Conservation (phyloP, 2,797 vertebrate species). For the Steatocranus sp. region DNA sequence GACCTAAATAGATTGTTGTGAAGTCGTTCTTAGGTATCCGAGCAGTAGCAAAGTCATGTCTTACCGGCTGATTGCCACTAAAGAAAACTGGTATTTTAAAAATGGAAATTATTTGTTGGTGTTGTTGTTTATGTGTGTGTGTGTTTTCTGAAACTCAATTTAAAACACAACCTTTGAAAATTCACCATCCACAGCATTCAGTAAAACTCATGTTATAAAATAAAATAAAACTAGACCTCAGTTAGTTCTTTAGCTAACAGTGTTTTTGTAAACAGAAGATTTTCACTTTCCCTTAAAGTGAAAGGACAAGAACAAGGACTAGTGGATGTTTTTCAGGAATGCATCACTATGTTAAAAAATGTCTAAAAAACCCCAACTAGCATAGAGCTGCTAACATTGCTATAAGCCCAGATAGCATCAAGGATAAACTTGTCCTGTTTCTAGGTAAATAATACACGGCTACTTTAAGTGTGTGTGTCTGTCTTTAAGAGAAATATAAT, state of each 20-base stretch:
- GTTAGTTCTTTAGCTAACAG: background rate
- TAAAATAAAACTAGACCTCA: background rate
- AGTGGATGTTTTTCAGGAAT: background rate
- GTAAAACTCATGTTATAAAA: background rate
- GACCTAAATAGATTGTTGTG: background rate
- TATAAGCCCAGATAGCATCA: background rate
- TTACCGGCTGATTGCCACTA: background rate
- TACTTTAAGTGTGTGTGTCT: background rate
- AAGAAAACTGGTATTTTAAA: background rate
- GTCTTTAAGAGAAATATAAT: background rate
- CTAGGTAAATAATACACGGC: background rate
- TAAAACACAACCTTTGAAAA: background rate
- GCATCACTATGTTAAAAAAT: background rate
- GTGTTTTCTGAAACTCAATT: background rate
- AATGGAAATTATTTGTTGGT: background rate
- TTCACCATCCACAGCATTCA: background rate
- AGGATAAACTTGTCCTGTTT: background rate
- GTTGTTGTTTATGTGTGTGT: background rate
- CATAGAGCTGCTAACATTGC: background rate
- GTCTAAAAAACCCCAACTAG: accelerated
- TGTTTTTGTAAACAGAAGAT: background rate
- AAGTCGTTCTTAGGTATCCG: background rate
- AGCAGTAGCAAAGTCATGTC: background rate
- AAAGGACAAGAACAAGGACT: background rate
- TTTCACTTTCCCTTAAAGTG: background rate